Percentiles rank a stretch among this genome's conserved stretches.
Conservation (phyloP, 1,140 invertebrate genomes). For the Halictus rubicundus region DNA sequence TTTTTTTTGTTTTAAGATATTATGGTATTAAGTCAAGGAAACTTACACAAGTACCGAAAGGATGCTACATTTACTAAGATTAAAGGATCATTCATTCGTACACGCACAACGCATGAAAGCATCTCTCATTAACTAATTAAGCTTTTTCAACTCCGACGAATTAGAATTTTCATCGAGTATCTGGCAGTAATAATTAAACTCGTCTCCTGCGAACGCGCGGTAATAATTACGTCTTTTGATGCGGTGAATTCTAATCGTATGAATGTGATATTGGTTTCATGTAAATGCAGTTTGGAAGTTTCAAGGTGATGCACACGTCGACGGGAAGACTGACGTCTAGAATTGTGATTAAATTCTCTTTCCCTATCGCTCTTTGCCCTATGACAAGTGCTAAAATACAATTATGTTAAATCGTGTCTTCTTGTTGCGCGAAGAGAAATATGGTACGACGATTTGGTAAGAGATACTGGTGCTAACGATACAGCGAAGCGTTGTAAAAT, state of each 20-base stretch:
- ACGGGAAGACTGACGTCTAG: not conserved
- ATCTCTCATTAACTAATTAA: no score
- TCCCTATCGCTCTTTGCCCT: not conserved
- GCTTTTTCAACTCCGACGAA: no score
- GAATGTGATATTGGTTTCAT: slow-evolving; percentile 32
- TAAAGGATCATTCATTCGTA: no score
- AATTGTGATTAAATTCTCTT: slow-evolving; percentile 21
- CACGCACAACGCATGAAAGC: no score
- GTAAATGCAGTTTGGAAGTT: slow-evolving; percentile 25
- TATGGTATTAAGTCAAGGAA: no score
- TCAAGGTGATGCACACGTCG: not conserved
- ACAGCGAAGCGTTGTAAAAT: no score
- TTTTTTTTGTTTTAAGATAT: no score
- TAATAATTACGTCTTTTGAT: not conserved
- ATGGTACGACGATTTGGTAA: slow-evolving; percentile 1
- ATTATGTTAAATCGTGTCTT: slow-evolving; percentile 58
- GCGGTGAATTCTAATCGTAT: slow-evolving; percentile 13
- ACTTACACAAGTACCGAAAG: no score
- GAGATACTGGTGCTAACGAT: slow-evolving; percentile 51
- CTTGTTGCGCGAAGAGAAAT: slow-evolving; percentile 18
- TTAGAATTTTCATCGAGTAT: no score
- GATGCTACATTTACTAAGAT: no score
- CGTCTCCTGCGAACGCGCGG: not conserved
- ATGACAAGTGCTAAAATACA: slow-evolving; percentile 57
- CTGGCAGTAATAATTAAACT: not conserved